Base-by-base conservation (phyloP, 1,140 invertebrate genomes). In the Drosophila rhopaloa region DNA sequence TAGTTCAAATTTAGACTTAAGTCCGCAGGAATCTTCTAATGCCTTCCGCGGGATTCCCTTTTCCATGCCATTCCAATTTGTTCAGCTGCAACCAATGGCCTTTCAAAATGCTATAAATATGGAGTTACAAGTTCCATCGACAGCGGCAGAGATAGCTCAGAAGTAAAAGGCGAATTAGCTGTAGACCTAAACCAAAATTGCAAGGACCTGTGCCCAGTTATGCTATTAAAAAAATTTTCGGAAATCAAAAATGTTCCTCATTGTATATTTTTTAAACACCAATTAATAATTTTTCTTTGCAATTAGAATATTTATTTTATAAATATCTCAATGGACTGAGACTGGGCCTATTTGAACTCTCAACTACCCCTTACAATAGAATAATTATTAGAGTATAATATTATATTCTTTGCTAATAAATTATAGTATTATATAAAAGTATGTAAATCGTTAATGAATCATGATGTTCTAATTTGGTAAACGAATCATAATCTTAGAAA, bases 41-140 rank as follows among this genome's bases (percentile, higher is more conserved):
- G 63, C 55, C 7, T 70, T 65, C 2, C 73, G 80, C 13, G 73
- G 75, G 13, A 40, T 91, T 5, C 81, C 82, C 6, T 62, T 85
- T 38, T 56, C 83, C 9, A 27, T 81, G 24, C 90, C 82, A 11
- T 61, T 91, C 38, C 85, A 90, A 3, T 76, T 91, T 29, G 76
- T 90, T 35, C 85, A 88, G 13, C 14, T 91, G 8, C 90, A 91
- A 16, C 85, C 90, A 8, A 68, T 90, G 56, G 67, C 76, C 9
- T 91, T 90, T 41, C 82, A 91, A 62, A 74, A 58, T 47, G 59
- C 78, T 7, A 38, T 79, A 1, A 67, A 61, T 13, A 19, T 85
- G 6, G 70, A 80, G 3, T 2, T 70, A 19, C 61, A 76, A 8
- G 43, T 43, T 41, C 43, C 59, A 46, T 66, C 65, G 7, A 24